A percentile compares a stretch with the other conserved stretches of the same genome.
Evolutionary conservation across 2,797 vertebrate genomes (phyloP).

Genomic region (Mallotus villosus): DNA sequence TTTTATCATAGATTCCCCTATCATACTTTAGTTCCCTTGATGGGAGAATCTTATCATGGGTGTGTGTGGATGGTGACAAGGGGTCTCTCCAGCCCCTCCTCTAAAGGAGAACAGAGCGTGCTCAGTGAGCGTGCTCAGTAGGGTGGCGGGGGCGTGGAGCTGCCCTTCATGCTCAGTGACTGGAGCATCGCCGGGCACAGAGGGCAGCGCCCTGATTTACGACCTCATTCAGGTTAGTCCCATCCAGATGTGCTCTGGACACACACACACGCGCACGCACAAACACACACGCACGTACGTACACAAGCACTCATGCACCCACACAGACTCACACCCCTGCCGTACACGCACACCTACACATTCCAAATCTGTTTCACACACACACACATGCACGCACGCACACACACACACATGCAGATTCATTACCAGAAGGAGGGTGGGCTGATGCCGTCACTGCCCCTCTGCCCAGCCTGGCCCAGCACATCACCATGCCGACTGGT

Average conservation of each 20-base stretch:
- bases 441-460: constrained; percentile 52
- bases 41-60: no score
- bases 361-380: neutral
- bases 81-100: neutral
- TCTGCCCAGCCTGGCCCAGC: constrained; percentile 29
- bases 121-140: constrained; percentile 1
- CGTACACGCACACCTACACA: constrained; percentile 3
- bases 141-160: neutral
- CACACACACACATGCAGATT: constrained; percentile 53
- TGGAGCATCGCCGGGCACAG: constrained; percentile 4
- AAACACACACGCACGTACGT: neutral
- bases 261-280: constrained; percentile 19
- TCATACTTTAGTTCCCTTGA: no score
- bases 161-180: constrained; percentile 19
- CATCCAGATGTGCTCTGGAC: constrained; percentile 28
- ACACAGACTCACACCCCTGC: constrained; percentile 9
- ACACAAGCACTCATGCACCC: constrained; percentile 17
- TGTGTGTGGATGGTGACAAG: no score
- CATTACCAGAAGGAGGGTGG: constrained; percentile 47
- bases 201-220: constrained; percentile 12
- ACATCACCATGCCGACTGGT: constrained; percentile 50
- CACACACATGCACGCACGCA: constrained; percentile 3
- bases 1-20: no score
- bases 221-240: constrained; percentile 10
- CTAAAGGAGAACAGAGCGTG: neutral